Evolutionary conservation across 1,140 invertebrate species (phyloP).

Genomic region (Coelopa frigida): DNA sequence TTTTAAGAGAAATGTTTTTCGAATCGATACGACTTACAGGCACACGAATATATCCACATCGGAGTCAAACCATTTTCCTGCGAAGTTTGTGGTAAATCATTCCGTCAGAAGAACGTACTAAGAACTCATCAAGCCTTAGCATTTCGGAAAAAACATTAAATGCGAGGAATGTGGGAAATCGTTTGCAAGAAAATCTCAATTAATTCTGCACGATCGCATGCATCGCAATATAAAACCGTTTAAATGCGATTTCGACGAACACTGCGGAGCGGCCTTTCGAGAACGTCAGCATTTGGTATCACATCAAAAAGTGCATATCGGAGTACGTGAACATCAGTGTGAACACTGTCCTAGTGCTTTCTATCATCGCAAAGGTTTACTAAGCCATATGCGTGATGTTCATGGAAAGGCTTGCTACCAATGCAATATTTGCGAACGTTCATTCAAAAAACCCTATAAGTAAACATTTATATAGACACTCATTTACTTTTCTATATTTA

Average conservation of each 20-base stretch:
- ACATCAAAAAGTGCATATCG: conserved; percentile 2
- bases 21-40: conserved; percentile 4
- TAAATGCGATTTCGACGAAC: background rate
- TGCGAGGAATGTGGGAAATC: conserved; percentile 4
- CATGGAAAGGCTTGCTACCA: conserved; percentile 2
- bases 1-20: conserved; percentile 2
- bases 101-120: conserved; percentile 6
- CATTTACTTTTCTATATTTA: background rate
- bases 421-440: conserved; percentile 2
- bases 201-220: conserved; percentile 6
- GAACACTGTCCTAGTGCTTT: background rate
- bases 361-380: conserved; percentile 5
- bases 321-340: conserved; percentile 1
- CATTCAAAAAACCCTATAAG: conserved; percentile 5
- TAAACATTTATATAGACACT: background rate
- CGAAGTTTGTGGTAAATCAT: conserved; percentile 6
- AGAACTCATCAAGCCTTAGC: conserved; percentile 5
- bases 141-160: conserved; percentile 7
- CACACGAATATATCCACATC: conserved; percentile 2
- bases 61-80: conserved; percentile 5
- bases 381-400: conserved; percentile 3
- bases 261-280: background rate
- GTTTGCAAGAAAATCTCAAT: conserved; percentile 3
- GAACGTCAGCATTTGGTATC: conserved; percentile 4
- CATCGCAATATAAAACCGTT: conserved; percentile 8